Evolutionary conservation across 2,113 vertebrate genomes (phyloP), one percentile per base, ranked within the genome.

Genomic region (Numida meleagris): DNA sequence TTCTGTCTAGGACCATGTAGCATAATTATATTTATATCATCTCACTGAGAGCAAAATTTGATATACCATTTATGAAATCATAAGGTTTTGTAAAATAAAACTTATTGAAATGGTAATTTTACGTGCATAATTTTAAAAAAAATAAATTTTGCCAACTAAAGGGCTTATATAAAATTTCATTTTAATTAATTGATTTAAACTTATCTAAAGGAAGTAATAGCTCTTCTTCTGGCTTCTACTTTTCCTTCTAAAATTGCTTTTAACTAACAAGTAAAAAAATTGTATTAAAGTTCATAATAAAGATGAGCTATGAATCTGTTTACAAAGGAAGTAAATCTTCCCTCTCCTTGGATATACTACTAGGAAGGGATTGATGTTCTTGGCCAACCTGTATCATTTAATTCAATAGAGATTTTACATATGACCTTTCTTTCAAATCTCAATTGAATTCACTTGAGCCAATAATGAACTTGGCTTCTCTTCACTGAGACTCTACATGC

Each of bases 361-460:
- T 86, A 31, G 31, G 38, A 92, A 90, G 45, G 6, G 3, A 73
- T 18, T 83, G 34, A 53, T 66, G 11, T 77, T 92, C 14, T n/a
- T 80, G 50, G 40, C n/a, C 88, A 89, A 76, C 4, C 4, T 43
- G 8, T 29, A 65, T 33, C 8, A 43, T 76, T 85, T 63, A 85
- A 90, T 91, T 72, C 82, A 88, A 51, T 16, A 24, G 27, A 79
- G 82, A 51, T 76, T 93, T 89, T 91, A 46, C 6, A 0, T 51
- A 33, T 63, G 43, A 88, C 79, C 79, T 88, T 90, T 76, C 57
- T 77, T 82, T 82, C n/a, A 83, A 93, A 71, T 50, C 50, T 86
- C 0, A 0, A 18, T 19, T 90, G 63, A 73, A 45, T 93, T 95
- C 80, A 86, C 8, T 36, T 62, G 23, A 77, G n/a, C 88, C 62